Evolutionary conservation across 2,888 invertebrate genomes (phyloP).

Genomic region (Ypsolopha scabrella): DNA sequence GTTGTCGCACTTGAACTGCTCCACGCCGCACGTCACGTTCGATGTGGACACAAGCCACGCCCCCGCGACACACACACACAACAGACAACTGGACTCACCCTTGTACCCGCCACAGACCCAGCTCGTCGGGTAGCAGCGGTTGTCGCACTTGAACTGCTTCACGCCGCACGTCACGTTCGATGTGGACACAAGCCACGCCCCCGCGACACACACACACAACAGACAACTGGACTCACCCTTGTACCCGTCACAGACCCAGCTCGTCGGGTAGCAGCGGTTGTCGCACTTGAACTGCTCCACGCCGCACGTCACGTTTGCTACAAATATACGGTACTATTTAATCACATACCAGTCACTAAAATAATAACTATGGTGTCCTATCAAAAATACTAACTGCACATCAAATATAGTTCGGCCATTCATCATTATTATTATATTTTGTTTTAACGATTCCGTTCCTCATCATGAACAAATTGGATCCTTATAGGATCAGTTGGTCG

Average conservation of each 20-base stretch:
- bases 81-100: conserved; percentile 24
- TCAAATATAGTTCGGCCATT: no score
- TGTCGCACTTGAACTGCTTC: conserved; percentile 73
- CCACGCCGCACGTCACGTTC: conserved; percentile 57
- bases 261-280: conserved; percentile 74
- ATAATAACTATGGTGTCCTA: no score
- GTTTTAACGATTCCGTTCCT: no score
- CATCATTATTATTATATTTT: no score
- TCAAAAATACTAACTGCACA: no score
- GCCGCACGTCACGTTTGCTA: conserved; percentile 62
- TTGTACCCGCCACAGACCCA: conserved; percentile 75
- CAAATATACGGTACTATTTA: conserved; percentile 7
- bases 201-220: no score
- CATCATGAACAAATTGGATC: no score
- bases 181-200: conserved; percentile 17
- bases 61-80: no score
- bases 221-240: conserved; percentile 33
- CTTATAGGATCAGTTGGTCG: no score
- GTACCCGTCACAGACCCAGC: conserved; percentile 75
- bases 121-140: conserved; percentile 73
- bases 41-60: conserved; percentile 26
- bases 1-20: conserved; percentile 73
- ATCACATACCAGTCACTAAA: no score
- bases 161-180: conserved; percentile 61
- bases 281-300: conserved; percentile 72